These are phyloP conservation scores for Anthonomus grandis DNA, from an alignment of 1,140 invertebrate genomes.

Conservation along the genomic window DNA sequence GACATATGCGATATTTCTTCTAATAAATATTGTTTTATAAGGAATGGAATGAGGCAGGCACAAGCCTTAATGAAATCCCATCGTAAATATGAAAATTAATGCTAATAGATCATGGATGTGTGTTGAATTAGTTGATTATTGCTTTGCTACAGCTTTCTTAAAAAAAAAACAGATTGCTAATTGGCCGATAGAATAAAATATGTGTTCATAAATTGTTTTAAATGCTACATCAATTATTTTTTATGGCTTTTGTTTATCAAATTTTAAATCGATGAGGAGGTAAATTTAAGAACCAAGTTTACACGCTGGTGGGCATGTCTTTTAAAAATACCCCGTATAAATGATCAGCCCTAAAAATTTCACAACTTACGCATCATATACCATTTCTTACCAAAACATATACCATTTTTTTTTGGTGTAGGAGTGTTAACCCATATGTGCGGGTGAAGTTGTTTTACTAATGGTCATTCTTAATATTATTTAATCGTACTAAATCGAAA, in stretches of 20 bases:
- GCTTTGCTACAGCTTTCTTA: not conserved
- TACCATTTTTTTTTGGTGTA: slow-evolving; percentile 21
- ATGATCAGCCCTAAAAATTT: not conserved
- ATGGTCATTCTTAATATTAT: slow-evolving; percentile 16
- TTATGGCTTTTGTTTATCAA: too few relatives aligned
- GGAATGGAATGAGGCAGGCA: slow-evolving; percentile 10
- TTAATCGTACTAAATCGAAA: slow-evolving; percentile 17
- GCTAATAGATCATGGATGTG: slow-evolving; percentile 7
- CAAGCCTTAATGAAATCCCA: slow-evolving; percentile 14
- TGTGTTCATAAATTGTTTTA: not conserved
- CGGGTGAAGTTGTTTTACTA: slow-evolving; percentile 22
- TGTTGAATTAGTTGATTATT: slow-evolving; percentile 4
- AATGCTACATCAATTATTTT: not conserved
- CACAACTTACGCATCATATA: not conserved
- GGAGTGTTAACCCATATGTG: slow-evolving; percentile 16
- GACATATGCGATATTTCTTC: slow-evolving; percentile 11
- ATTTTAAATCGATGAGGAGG: too few relatives aligned
- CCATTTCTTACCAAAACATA: slow-evolving; percentile 5
- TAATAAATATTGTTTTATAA: slow-evolving; percentile 12
- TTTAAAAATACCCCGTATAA: not conserved
- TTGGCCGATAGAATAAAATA: not conserved
- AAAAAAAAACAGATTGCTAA: not conserved
- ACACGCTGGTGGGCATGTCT: not conserved
- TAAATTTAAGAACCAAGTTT: too few relatives aligned
- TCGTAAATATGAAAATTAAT: slow-evolving; percentile 16